Conservation (phyloP, 2,113 vertebrate genomes). For the Caranx melampygus region DNA sequence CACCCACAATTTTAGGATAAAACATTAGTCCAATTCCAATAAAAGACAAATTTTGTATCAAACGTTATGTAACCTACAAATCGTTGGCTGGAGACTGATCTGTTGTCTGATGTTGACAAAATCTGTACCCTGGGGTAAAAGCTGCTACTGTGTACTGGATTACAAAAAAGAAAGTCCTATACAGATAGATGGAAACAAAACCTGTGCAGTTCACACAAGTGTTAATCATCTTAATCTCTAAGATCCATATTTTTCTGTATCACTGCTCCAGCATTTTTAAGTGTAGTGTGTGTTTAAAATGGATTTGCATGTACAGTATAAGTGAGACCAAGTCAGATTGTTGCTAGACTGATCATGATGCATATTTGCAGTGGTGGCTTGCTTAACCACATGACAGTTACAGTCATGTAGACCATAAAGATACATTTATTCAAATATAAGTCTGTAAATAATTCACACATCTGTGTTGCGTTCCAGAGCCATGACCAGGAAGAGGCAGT, state of each 20-base stretch:
- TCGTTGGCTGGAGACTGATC: background rate
- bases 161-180: background rate
- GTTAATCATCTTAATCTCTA: background rate
- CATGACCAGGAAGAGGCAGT: slow-evolving; percentile 97
- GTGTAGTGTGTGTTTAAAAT: background rate
- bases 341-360: background rate
- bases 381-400: background rate
- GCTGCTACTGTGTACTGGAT: background rate
- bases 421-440: background rate
- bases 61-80: background rate
- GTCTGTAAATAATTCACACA: background rate
- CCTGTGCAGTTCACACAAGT: background rate
- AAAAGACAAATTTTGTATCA: background rate
- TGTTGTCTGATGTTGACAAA: background rate
- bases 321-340: background rate
- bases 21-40: background rate
- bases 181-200: background rate
- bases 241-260: background rate
- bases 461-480: slow-evolving; percentile 83
- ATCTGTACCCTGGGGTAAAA: background rate
- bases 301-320: background rate
- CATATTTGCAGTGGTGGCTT: no score
- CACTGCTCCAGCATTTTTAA: background rate
- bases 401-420: background rate
- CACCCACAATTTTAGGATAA: background rate